Base-by-base conservation (phyloP, 92 coral and sea anemone genomes). In the Palythoa caribaeorum region DNA sequence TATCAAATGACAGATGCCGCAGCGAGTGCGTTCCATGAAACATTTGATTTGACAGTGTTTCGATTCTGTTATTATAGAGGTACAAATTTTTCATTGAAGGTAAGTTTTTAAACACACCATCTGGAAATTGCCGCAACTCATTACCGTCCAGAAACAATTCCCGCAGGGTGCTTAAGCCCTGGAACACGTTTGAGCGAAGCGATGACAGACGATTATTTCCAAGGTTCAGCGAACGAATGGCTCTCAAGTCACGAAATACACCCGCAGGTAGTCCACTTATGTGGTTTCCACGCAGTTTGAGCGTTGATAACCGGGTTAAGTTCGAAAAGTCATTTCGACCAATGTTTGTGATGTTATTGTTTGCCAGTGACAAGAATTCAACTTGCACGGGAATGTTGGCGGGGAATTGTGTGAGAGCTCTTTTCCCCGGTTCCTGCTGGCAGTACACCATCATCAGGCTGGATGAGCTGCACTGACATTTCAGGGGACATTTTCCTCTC, bases 131-230 rank as follows among this genome's bases (percentile, higher is more conserved):
- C 39, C 88, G 93, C 17, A 97, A 72, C n/a, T 76, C 92, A 84
- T 97, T 97, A 57, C 89, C 89, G 69, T 95, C 95, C 47, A 97
- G 95, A 88, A 85, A 95, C 38, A 97, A 84, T 53, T 97, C 96
- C 77, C 91, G 93, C 51, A 97, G 86, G 21, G 93, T 79, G 3
- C 55, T 51, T 79, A 97, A 88, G 35, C 98, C 93, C 72, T 87
- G 88, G 62, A 97, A 95, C 15, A 95, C 78, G 73, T 90, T 89
- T 68, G 94, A 91, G 10, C 98, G 94, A 51, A 97, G 92, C 66
- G 90, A 36, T 71, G 95, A 88, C 84, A 97, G 87, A 88, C 73
- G 90, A 88, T 97, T 97, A 74, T 78, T 87, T 52, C 94, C 95
- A 39, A 93, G 86, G 91, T 97, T 94, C 44, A 97, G 88, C 48